Percentiles rank a stretch among this genome's conserved stretches.
These are phyloP conservation scores for Amblyopsis hoosieri DNA, from an alignment of 2,797 vertebrate species.

Conservation along the genomic window DNA sequence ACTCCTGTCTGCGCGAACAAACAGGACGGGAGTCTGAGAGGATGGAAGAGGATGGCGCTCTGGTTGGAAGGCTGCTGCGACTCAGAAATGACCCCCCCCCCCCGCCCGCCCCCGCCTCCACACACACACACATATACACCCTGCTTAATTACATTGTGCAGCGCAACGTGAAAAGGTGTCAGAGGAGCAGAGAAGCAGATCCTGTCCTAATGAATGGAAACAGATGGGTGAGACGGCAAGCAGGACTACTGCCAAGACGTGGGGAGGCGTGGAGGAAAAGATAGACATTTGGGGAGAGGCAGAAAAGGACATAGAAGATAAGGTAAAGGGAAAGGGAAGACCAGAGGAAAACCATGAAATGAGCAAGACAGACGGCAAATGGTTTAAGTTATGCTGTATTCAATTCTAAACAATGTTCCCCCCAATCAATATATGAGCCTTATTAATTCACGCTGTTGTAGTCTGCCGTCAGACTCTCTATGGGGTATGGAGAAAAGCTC, in stretches of 20 bases:
- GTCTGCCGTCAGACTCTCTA: too few species aligned
- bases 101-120: not conserved
- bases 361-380: constrained; percentile 10
- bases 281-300: constrained; percentile 32
- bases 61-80: constrained; percentile 18
- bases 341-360: constrained; percentile 8
- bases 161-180: constrained; percentile 76
- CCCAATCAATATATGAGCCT: not conserved
- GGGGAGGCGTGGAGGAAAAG: constrained; percentile 45
- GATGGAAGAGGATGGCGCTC: constrained; percentile 40
- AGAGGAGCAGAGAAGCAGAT: constrained; percentile 74
- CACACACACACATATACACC: constrained; percentile 13
- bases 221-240: constrained; percentile 74
- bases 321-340: constrained; percentile 17
- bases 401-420: not conserved
- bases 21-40: constrained; percentile 39
- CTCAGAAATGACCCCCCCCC: constrained; percentile 46
- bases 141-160: constrained; percentile 80
- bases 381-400: constrained; percentile 1
- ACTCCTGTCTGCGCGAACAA: constrained; percentile 23
- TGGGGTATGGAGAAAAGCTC: not conserved
- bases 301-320: constrained; percentile 25
- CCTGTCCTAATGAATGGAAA: constrained; percentile 83
- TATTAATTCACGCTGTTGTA: too few species aligned
- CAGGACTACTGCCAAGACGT: constrained; percentile 62